These are phyloP conservation scores for Dolichopus griseipennis DNA, from an alignment of 2,888 invertebrate species.

Conservation along the genomic window DNA sequence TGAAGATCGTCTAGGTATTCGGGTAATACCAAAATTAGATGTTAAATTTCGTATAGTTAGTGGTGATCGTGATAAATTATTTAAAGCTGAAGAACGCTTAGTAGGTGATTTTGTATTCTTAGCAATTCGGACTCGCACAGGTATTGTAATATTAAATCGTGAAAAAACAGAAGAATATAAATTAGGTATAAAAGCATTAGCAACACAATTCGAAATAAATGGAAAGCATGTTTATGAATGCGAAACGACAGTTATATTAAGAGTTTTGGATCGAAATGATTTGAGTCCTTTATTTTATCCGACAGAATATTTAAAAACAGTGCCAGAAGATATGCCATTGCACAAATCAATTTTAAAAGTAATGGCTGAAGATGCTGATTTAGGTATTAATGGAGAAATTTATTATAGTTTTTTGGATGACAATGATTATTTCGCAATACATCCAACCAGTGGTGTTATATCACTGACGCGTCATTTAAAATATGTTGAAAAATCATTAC, in stretches of 20 bases:
- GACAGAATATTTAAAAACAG: slow-evolving; percentile 74
- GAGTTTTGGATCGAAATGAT: slow-evolving; percentile 78
- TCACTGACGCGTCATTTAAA: slow-evolving; percentile 70
- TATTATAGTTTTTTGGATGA: slow-evolving; percentile 84
- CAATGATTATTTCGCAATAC: slow-evolving; percentile 81
- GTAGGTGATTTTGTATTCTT: slow-evolving; percentile 95
- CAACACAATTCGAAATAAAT: slow-evolving; percentile 49
- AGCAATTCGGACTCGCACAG: slow-evolving; percentile 77
- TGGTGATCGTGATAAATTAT: slow-evolving; percentile 83
- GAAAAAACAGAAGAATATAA: slow-evolving; percentile 80
- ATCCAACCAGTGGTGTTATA: slow-evolving; percentile 85
- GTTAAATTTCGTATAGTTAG: slow-evolving; percentile 79
- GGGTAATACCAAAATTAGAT: slow-evolving; percentile 47
- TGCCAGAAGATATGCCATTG: slow-evolving; percentile 79
- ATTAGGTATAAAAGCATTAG: slow-evolving; percentile 65
- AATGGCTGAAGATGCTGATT: slow-evolving; percentile 89
- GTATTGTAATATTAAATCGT: slow-evolving; percentile 82
- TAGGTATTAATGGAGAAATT: slow-evolving; percentile 92
- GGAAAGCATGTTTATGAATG: slow-evolving; percentile 57
- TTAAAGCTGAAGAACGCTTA: slow-evolving; percentile 80
- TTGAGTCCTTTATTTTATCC: slow-evolving; percentile 89
- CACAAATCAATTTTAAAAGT: slow-evolving; percentile 73
- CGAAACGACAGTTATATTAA: slow-evolving; percentile 61
- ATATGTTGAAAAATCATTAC: slow-evolving; percentile 58
- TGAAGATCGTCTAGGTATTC: slow-evolving; percentile 74